phyloP scores from a whole-genome alignment of 2,113 vertebrate genomes.

The Caranx melampygus region DNA sequence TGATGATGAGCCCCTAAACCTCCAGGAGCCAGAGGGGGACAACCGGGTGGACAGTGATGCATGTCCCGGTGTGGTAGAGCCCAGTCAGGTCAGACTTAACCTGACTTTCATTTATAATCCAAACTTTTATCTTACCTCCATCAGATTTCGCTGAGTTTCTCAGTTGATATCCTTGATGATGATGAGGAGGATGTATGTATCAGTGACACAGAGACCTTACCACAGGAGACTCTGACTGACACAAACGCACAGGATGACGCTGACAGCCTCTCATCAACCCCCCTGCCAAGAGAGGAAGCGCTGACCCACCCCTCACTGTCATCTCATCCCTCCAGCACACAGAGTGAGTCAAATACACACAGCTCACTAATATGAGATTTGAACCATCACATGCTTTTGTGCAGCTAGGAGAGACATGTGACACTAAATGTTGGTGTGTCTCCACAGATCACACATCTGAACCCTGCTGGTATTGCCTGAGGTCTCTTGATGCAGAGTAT shows the following conservation, averaged over 20 bases:
- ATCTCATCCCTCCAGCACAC: slow-evolving; percentile 44
- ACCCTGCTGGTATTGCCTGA: slow-evolving; percentile 84
- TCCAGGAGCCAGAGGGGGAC: slow-evolving; percentile 22
- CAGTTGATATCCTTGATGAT: slow-evolving; percentile 33
- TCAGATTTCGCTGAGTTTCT: neutral
- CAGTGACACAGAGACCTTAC: slow-evolving; percentile 24
- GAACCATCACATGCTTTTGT: neutral
- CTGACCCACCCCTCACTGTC: slow-evolving; percentile 36
- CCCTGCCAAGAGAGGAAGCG: slow-evolving; percentile 52
- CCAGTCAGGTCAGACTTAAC: slow-evolving; percentile 39
- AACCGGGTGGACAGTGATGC: neutral
- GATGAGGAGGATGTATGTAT: slow-evolving; percentile 35
- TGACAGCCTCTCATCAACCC: slow-evolving; percentile 38
- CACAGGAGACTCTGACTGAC: slow-evolving; percentile 38
- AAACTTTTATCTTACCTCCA: too few relatives aligned
- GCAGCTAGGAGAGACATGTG: neutral
- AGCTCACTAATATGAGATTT: neutral
- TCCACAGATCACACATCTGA: slow-evolving; percentile 60
- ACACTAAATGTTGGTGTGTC: neutral
- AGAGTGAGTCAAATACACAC: slow-evolving; percentile 48
- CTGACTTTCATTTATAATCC: neutral
- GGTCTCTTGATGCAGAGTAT: slow-evolving; percentile 72
- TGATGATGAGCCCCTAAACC: neutral
- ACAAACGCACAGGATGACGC: slow-evolving; percentile 43
- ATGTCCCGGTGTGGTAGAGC: slow-evolving; percentile 34